phyloP scores from a whole-genome alignment of 92 coral and sea anemone species.

The Anthopleura xanthogrammica region DNA sequence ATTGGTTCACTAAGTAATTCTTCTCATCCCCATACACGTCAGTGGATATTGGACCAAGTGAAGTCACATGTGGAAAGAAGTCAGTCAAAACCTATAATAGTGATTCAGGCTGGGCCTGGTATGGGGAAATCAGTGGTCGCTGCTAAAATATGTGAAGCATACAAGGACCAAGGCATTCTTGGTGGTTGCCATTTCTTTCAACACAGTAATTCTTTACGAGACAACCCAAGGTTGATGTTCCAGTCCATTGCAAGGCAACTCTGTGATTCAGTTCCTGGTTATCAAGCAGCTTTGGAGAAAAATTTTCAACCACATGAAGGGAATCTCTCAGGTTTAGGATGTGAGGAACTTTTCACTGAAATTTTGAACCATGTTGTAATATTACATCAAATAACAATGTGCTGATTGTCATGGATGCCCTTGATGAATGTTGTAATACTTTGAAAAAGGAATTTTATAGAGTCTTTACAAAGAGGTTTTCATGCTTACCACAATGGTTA shows the following conservation, averaged over 20 bases:
- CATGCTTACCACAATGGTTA: not conserved
- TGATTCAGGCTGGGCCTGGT: slow-evolving; percentile 15
- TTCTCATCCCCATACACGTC: slow-evolving; percentile 19
- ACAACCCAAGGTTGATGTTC: slow-evolving; percentile 41
- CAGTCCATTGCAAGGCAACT: slow-evolving; percentile 39
- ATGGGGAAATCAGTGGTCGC: not conserved
- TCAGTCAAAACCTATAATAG: slow-evolving; percentile 5
- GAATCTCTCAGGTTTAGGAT: slow-evolving; percentile 8
- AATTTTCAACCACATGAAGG: slow-evolving; percentile 14
- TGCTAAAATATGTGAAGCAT: not conserved
- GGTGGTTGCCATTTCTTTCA: slow-evolving; percentile 33
- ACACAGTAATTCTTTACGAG: slow-evolving; percentile 5
- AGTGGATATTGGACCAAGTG: slow-evolving; percentile 23
- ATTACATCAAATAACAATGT: not conserved
- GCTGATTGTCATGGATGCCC: slow-evolving; percentile 28
- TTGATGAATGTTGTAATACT: not conserved
- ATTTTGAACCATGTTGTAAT: slow-evolving; percentile 19
- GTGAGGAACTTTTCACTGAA: slow-evolving; percentile 31
- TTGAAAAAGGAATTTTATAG: not conserved
- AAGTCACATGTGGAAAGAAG: not conserved
- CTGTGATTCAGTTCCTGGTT: slow-evolving; percentile 33
- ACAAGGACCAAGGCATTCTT: slow-evolving; percentile 9
- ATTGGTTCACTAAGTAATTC: not conserved
- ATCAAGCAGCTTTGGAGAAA: slow-evolving; percentile 21
- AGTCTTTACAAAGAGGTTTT: not conserved